phyloP scores from a whole-genome alignment of 2,888 invertebrate genomes.

The Lasioglossum figueresi region DNA sequence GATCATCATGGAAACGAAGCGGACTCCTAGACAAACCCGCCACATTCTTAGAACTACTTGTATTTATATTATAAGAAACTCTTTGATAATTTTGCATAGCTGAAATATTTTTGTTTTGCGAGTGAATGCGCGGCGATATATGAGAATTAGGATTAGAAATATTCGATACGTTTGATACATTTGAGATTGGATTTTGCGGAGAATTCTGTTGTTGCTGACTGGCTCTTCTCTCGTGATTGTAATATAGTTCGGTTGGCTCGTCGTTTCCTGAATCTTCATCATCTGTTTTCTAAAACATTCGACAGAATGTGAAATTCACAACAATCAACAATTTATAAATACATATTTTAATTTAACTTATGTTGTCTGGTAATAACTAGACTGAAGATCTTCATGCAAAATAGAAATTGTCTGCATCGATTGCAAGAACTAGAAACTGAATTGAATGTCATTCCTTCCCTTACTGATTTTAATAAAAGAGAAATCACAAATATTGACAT shows the following conservation, averaged over 20 bases:
- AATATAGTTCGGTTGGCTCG: conserved; percentile 91
- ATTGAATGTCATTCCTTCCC: too few relatives aligned
- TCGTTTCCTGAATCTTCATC: conserved; percentile 98
- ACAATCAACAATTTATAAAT: background rate
- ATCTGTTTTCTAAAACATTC: conserved; percentile 87
- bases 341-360: background rate
- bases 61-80: conserved; percentile 31
- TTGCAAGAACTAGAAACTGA: too few relatives aligned
- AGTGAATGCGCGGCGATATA: conserved; percentile 16
- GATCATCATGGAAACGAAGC: background rate
- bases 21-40: conserved; percentile 19
- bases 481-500: too few relatives aligned
- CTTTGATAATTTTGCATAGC: conserved; percentile 45
- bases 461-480: too few relatives aligned
- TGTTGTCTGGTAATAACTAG: too few relatives aligned
- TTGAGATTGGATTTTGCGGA: conserved; percentile 73
- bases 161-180: conserved; percentile 38
- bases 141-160: conserved; percentile 36
- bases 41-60: conserved; percentile 24
- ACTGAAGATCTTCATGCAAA: too few relatives aligned
- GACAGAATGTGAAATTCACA: background rate
- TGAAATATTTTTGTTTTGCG: conserved; percentile 54
- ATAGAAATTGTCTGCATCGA: too few relatives aligned
- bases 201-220: conserved; percentile 78
- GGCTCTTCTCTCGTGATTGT: conserved; percentile 85